These are phyloP conservation scores for Betta splendens DNA, from an alignment of 2,797 vertebrate species.

Conservation along the genomic window DNA sequence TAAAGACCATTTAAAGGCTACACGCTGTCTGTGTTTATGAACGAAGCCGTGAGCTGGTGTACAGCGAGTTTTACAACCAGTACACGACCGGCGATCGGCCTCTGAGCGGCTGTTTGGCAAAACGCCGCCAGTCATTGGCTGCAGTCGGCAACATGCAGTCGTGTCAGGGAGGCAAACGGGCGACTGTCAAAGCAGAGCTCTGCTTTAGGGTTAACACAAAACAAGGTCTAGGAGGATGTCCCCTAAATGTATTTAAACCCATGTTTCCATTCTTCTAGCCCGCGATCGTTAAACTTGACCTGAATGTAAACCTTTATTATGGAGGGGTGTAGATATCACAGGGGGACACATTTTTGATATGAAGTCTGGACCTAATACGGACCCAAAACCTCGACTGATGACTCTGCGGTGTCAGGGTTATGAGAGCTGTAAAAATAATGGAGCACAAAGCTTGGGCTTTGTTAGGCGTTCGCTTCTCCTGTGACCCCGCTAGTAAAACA, in stretches of 20 bases:
- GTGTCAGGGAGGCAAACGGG: constrained; percentile 42
- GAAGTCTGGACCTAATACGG: constrained; percentile 31
- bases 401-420: constrained; percentile 32
- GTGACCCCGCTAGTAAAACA: constrained; percentile 14
- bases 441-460: constrained; percentile 23
- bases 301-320: constrained; percentile 47
- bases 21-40: constrained; percentile 1
- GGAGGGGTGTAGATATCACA: constrained; percentile 24
- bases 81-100: constrained; percentile 15
- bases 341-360: constrained; percentile 38
- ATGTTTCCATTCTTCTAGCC: neutral
- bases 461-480: constrained; percentile 22
- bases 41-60: neutral
- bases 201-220: constrained; percentile 26
- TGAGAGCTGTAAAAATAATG: constrained; percentile 51
- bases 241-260: constrained; percentile 22
- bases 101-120: constrained; percentile 31
- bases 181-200: constrained; percentile 23
- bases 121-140: constrained; percentile 31
- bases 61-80: constrained; percentile 5
- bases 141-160: constrained; percentile 31
- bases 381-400: constrained; percentile 37
- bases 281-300: constrained; percentile 40
- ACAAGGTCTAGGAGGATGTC: constrained; percentile 11
- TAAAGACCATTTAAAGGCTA: neutral